These are phyloP conservation scores for Leucophenga varia DNA, from an alignment of 1,140 invertebrate species.

Conservation along the genomic window DNA sequence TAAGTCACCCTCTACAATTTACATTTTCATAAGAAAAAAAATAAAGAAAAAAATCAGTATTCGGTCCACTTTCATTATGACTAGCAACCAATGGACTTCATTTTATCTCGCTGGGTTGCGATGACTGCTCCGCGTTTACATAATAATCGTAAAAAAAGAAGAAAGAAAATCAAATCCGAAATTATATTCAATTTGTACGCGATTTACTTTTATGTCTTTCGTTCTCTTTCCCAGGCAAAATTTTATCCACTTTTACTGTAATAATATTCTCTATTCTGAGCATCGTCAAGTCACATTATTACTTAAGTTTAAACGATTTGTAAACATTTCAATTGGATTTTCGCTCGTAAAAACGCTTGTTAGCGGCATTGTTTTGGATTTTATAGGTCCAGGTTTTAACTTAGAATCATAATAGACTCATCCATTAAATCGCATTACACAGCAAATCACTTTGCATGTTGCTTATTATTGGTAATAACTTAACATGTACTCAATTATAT, in stretches of 20 bases:
- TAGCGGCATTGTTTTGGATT: slow-evolving; percentile 37
- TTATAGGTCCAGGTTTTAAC: no score
- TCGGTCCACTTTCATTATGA: slow-evolving; percentile 35
- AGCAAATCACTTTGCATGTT: no score
- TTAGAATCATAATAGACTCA: no score
- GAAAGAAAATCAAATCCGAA: slow-evolving; percentile 55
- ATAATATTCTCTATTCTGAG: no score
- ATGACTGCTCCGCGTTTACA: background rate
- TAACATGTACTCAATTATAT: no score
- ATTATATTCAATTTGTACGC: slow-evolving; percentile 57
- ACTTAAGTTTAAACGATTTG: slow-evolving; percentile 46
- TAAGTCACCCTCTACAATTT: slow-evolving; percentile 24
- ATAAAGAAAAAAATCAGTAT: no score
- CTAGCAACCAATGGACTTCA: background rate
- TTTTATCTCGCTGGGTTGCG: no score
- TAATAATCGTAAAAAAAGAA: slow-evolving; percentile 37
- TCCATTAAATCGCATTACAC: no score
- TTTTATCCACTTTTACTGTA: no score
- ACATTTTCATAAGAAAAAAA: slow-evolving; percentile 40
- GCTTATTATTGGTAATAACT: no score
- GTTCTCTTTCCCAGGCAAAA: background rate
- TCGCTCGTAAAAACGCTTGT: slow-evolving; percentile 48
- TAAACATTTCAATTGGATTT: slow-evolving; percentile 55
- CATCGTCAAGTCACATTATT: slow-evolving; percentile 4
- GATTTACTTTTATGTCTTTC: slow-evolving; percentile 50